These are phyloP conservation scores for Allacma fusca DNA, from an alignment of 2,888 invertebrate genomes.

Conservation along the genomic window DNA sequence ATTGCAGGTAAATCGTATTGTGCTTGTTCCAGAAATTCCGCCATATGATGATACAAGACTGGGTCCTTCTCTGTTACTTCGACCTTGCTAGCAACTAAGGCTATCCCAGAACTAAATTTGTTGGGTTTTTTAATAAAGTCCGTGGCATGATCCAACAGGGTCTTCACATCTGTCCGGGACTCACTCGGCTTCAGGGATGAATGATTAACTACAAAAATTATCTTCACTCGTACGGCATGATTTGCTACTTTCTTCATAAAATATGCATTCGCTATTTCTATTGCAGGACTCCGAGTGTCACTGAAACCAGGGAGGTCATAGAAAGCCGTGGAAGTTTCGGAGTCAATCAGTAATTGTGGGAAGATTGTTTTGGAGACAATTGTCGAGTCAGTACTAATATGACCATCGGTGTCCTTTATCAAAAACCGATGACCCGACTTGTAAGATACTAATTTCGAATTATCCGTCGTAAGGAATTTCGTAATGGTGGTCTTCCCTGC, in stretches of 20 bases:
- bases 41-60: background rate
- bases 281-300: conserved; percentile 15
- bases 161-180: conserved; percentile 19
- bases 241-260: conserved; percentile 37
- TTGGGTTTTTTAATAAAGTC: background rate
- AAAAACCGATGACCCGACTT: background rate
- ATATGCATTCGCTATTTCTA: conserved; percentile 31
- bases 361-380: conserved; percentile 22
- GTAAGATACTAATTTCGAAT: background rate
- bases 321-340: conserved; percentile 11
- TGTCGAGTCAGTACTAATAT: background rate
- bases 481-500: conserved; percentile 24
- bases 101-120: background rate
- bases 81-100: conserved; percentile 1
- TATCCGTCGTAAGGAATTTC: conserved; percentile 20
- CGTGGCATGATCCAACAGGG: background rate
- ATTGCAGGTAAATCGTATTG: background rate
- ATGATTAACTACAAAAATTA: conserved; percentile 23
- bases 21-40: background rate
- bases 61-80: background rate
- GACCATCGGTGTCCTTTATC: background rate
- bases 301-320: conserved; percentile 35
- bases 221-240: conserved; percentile 17
- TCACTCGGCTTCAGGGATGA: background rate
- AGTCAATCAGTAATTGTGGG: conserved; percentile 11